These are phyloP conservation scores for Stegodyphus dumicola DNA, from an alignment of 1,140 invertebrate genomes.

Conservation along the genomic window DNA sequence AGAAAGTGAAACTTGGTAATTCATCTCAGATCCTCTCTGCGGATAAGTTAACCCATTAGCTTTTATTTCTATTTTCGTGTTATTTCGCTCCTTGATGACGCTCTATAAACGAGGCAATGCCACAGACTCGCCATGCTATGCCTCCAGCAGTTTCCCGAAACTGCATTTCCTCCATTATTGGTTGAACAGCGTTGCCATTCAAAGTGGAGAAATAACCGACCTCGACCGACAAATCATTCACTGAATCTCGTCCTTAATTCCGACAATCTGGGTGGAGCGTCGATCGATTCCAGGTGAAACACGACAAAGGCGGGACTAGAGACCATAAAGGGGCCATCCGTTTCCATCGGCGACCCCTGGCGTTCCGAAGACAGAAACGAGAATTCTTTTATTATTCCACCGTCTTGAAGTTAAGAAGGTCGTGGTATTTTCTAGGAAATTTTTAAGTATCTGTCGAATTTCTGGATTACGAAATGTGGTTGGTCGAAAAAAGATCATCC, in stretches of 20 bases:
- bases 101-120: too few relatives aligned
- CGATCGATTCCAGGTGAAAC: constrained; percentile 49
- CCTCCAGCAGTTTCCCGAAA: background rate
- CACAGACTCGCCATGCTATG: background rate
- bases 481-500: too few relatives aligned
- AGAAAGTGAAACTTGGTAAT: too few relatives aligned
- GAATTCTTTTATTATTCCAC: constrained; percentile 36
- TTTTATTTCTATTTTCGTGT: too few relatives aligned
- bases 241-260: constrained; percentile 37
- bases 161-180: background rate
- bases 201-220: constrained; percentile 48
- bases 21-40: too few relatives aligned
- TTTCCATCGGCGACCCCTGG: constrained; percentile 19
- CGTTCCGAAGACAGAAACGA: background rate
- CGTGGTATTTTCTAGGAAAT: constrained; percentile 9
- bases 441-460: too few relatives aligned
- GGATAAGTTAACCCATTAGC: too few relatives aligned
- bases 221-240: constrained; percentile 47
- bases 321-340: constrained; percentile 51
- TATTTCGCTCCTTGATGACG: too few relatives aligned
- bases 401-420: constrained; percentile 28
- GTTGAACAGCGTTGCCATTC: background rate
- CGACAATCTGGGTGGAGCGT: constrained; percentile 50
- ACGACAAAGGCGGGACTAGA: constrained; percentile 55
- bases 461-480: too few relatives aligned